Base-by-base conservation (phyloP, 2,113 vertebrate species). In the Hydropotes inermis region DNA sequence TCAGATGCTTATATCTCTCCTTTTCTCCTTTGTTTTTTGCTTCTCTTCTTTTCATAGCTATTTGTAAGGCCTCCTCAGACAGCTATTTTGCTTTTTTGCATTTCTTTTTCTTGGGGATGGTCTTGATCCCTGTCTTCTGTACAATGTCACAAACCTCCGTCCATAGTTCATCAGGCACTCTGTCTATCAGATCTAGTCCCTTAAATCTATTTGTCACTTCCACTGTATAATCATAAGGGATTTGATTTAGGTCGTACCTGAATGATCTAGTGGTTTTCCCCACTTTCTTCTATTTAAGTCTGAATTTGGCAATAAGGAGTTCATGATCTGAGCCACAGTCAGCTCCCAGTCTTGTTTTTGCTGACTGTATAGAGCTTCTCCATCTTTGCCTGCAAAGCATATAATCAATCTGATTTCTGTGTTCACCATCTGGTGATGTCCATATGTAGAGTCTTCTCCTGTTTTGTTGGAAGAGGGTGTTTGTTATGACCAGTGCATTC, bases 71-170 rank as follows among this genome's bases (percentile, higher is more conserved):
- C 8, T 67, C 64, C 8, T 10, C 33, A 67, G 4, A 67, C 33
- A 10, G 33, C 33, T 16, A 36, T 10, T 67, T 67, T 67, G 33
- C 16, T 21, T 67, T 67, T 21, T 67, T 36, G 33, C 17, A 36
- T 67, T 67, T 67, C 4, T 67, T 67, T 67, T 36, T 67, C 17
- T 11, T 19, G 64, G 8, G 8, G 30, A 11, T 21, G 64, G 33
- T 67, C n/a, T 36, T 67, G n/a, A 36, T 67, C n/a, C 17, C 64
- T 10, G 17, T 67, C 64, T 67, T 8, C 17, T 70, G 4, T 70
- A 12, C 64, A 70, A 0, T 70, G 64, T 70, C n/a, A 36, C 2
- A 9, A 70, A 36, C 17, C 17, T 70, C n/a, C 0, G 0, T 36
- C n/a, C 17, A 11, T 36, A 70, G 9, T 70, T 70, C 9, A 36